Conservation (phyloP, 2,113 vertebrate genomes). For the Phrynosoma platyrhinos region DNA sequence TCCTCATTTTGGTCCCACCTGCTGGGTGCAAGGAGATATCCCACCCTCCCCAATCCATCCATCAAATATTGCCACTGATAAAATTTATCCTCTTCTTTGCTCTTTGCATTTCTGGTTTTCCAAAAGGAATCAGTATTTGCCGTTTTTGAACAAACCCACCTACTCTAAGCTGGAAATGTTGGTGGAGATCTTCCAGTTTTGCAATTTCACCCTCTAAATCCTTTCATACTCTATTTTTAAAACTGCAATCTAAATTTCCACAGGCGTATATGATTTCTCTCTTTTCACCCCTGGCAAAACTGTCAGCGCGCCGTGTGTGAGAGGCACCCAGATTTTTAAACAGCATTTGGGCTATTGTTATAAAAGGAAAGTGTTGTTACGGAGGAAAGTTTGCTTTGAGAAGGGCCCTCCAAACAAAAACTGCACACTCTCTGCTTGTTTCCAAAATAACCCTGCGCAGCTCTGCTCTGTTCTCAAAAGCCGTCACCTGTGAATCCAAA, state of each 20-base stretch:
- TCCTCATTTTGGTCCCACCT: conserved; percentile 4
- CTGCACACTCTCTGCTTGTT: conserved; percentile 39
- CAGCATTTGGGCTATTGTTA: background rate
- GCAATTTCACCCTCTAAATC: conserved; percentile 64
- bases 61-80: too few relatives aligned
- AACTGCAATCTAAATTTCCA: conserved; percentile 32
- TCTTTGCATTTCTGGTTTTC: conserved; percentile 30
- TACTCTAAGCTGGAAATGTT: conserved; percentile 27
- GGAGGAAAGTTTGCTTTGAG: conserved; percentile 57
- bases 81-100: background rate
- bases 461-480: conserved; percentile 54
- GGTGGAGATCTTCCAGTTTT: conserved; percentile 43
- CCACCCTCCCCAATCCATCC: too few relatives aligned
- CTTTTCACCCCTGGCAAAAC: conserved; percentile 54
- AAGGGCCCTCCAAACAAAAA: conserved; percentile 63
- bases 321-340: conserved; percentile 69
- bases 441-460: conserved; percentile 62
- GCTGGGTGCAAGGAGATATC: too few relatives aligned
- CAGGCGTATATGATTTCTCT: conserved; percentile 59
- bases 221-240: conserved; percentile 68
- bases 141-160: conserved; percentile 66
- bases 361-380: conserved; percentile 47
- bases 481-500: conserved; percentile 45
- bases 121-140: conserved; percentile 60
- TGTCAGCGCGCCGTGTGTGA: conserved; percentile 66